These are phyloP conservation scores for Gambusia yucatana DNA, from an alignment of 2,797 vertebrate species.

Conservation along the genomic window DNA sequence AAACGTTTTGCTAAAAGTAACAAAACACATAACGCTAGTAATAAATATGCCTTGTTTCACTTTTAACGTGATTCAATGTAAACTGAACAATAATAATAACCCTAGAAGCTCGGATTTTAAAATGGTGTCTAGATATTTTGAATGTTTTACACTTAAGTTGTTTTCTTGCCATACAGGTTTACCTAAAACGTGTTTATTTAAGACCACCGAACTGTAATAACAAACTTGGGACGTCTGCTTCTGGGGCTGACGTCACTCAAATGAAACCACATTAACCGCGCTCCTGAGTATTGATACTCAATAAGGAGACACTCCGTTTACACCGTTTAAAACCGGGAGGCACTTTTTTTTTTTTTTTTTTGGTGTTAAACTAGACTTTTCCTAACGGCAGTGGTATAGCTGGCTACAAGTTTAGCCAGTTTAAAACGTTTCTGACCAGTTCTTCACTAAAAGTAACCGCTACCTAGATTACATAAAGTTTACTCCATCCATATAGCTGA, in stretches of 20 bases:
- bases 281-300: slow-evolving; percentile 32
- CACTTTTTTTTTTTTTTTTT: too few species aligned
- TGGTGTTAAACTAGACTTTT: background rate
- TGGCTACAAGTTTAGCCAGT: slow-evolving; percentile 18
- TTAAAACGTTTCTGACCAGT: slow-evolving; percentile 11
- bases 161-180: background rate
- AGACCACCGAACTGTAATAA: background rate
- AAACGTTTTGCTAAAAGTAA: background rate
- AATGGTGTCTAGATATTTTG: background rate
- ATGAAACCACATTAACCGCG: slow-evolving; percentile 64
- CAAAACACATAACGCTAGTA: background rate
- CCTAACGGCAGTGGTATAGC: background rate
- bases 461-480: background rate
- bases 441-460: background rate
- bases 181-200: background rate
- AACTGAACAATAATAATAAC: background rate
- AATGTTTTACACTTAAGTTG: background rate
- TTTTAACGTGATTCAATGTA: background rate
- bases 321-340: background rate
- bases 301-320: background rate
- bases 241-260: slow-evolving; percentile 61
- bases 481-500: background rate
- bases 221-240: background rate
- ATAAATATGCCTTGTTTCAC: background rate
- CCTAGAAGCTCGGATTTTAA: background rate